Evolutionary conservation across 92 coral and sea anemone genomes (phyloP).

Genomic region (Palythoa caribaeorum): DNA sequence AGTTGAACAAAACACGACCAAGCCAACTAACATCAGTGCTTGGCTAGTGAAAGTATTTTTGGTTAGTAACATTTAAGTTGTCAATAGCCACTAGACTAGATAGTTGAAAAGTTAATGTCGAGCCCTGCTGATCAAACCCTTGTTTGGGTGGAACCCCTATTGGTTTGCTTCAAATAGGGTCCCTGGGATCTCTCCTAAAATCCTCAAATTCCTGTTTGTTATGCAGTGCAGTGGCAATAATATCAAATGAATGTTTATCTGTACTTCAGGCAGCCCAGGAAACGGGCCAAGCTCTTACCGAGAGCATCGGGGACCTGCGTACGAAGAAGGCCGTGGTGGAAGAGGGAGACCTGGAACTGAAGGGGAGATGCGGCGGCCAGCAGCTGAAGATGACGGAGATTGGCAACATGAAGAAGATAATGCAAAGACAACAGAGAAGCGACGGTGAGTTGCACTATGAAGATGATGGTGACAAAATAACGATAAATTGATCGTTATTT

Average conservation of each 20-base stretch:
- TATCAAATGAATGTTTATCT: neutral
- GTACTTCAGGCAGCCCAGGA: constrained; percentile 29
- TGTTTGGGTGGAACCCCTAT: too few relatives aligned
- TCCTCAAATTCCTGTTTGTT: too few relatives aligned
- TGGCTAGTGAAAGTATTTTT: too few relatives aligned
- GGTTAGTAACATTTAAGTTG: too few relatives aligned
- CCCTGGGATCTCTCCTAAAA: too few relatives aligned
- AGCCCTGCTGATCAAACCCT: too few relatives aligned
- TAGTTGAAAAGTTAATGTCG: too few relatives aligned
- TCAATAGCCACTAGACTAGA: too few relatives aligned
- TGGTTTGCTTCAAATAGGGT: too few relatives aligned
- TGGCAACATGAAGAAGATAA: constrained; percentile 93
- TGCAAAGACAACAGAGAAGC: constrained; percentile 52
- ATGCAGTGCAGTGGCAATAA: neutral
- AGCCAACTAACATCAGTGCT: too few relatives aligned
- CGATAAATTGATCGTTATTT: neutral
- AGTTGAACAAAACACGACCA: too few relatives aligned
- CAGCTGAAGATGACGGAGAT: constrained; percentile 80
- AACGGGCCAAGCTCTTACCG: constrained; percentile 71
- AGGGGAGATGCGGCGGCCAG: constrained; percentile 73
- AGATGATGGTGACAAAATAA: neutral
- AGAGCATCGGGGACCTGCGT: constrained; percentile 76
- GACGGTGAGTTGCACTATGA: constrained; percentile 27
- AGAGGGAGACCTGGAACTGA: constrained; percentile 59
- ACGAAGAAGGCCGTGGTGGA: constrained; percentile 71